Conservation (phyloP, 2,888 invertebrate genomes). For the Drosophila cracens region DNA sequence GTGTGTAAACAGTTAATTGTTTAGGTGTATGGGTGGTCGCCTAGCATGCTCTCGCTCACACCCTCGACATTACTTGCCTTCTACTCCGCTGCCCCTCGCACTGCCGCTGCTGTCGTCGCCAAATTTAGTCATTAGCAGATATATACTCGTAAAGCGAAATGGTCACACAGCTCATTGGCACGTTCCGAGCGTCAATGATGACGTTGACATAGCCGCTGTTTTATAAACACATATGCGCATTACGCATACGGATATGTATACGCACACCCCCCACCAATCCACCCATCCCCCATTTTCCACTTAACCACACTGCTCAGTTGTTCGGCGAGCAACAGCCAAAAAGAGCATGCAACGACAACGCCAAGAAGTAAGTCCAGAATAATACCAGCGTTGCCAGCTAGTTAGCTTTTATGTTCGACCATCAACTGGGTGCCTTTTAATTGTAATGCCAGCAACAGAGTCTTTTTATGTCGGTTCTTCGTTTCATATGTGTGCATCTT, state of each 20-base stretch:
- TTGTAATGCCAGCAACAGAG: constrained; percentile 11
- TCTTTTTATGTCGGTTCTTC: constrained; percentile 5
- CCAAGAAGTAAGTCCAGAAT: constrained; percentile 12
- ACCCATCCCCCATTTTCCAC: background rate
- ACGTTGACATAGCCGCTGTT: constrained; percentile 34
- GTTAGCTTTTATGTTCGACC: constrained; percentile 30
- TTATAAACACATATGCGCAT: constrained; percentile 52
- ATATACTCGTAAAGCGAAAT: constrained; percentile 67
- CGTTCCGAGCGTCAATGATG: constrained; percentile 57
- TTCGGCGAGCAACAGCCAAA: background rate
- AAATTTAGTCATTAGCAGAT: constrained; percentile 78
- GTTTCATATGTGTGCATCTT: background rate
- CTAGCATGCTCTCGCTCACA: constrained; percentile 9
- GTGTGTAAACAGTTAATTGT: constrained; percentile 59
- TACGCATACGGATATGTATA: constrained; percentile 55
- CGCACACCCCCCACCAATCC: background rate
- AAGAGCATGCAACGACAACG: constrained; percentile 19
- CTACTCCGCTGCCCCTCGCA: background rate
- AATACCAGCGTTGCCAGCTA: constrained; percentile 13
- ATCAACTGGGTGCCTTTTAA: constrained; percentile 32
- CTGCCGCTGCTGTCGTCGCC: constrained; percentile 43
- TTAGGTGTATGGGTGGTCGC: constrained; percentile 28
- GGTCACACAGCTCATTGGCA: constrained; percentile 75
- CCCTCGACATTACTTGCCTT: background rate
- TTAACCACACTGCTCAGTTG: constrained; percentile 1